These are phyloP conservation scores for Bugula neritina DNA, from an alignment of 2,888 invertebrate species.

Conservation along the genomic window DNA sequence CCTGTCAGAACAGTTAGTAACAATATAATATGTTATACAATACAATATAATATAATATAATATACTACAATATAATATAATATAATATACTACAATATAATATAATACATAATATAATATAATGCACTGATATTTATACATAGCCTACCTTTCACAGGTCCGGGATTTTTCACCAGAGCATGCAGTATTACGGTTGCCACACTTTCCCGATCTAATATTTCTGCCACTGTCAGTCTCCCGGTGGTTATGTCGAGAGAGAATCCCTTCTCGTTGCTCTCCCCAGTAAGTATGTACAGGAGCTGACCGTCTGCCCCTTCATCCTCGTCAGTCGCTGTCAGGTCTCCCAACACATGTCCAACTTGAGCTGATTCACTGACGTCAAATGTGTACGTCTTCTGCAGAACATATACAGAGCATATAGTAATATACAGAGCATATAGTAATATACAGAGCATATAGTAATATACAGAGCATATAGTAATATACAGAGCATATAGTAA, in stretches of 20 bases:
- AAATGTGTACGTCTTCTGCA: slow-evolving; percentile 2
- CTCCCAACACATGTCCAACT: slow-evolving; percentile 16
- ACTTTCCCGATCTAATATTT: slow-evolving; percentile 6
- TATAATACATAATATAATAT: too few species aligned
- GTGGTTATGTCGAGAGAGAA: slow-evolving; percentile 74
- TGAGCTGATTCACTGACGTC: slow-evolving; percentile 8
- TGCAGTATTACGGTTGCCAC: background rate
- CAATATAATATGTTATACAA: too few species aligned
- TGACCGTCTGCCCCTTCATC: slow-evolving; percentile 70
- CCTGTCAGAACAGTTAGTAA: slow-evolving; percentile 58
- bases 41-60: too few species aligned
- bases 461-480: too few species aligned
- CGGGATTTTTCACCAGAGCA: slow-evolving; percentile 24
- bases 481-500: too few species aligned
- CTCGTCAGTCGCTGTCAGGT: slow-evolving; percentile 68
- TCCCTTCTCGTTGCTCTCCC: slow-evolving; percentile 84
- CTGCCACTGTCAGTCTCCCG: slow-evolving; percentile 55
- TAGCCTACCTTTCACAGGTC: slow-evolving; percentile 2
- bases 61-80: too few species aligned
- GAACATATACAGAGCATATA: too few species aligned
- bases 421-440: too few species aligned
- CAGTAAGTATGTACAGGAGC: slow-evolving; percentile 78
- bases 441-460: too few species aligned
- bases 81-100: too few species aligned
- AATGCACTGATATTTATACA: too few species aligned